Percentiles rank a stretch among this genome's conserved stretches.
Conservation (phyloP, 1,140 invertebrate genomes). For the Oncopeltus fasciatus region DNA sequence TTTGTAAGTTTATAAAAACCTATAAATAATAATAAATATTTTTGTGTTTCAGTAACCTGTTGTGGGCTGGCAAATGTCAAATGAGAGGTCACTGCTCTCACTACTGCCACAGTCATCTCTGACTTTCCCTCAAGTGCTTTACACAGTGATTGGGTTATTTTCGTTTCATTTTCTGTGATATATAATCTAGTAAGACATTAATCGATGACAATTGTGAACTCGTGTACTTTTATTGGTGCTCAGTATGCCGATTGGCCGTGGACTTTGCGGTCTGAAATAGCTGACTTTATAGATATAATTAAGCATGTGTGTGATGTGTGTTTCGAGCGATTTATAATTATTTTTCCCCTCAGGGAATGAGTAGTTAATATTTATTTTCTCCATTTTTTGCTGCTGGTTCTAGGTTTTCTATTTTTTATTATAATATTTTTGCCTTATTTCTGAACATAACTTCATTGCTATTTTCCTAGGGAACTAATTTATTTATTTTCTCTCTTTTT, state of each 20-base stretch:
- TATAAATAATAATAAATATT: neutral
- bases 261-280: slow-evolving; percentile 19
- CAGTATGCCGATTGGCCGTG: slow-evolving; percentile 20
- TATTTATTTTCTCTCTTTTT: slow-evolving; percentile 6
- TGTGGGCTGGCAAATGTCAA: slow-evolving; percentile 14
- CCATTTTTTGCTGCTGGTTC: slow-evolving; percentile 18
- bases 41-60: slow-evolving; percentile 15
- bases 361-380: slow-evolving; percentile 16
- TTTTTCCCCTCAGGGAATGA: slow-evolving; percentile 18
- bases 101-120: slow-evolving; percentile 23
- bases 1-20: no score
- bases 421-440: slow-evolving; percentile 20
- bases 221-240: slow-evolving; percentile 25
- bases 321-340: slow-evolving; percentile 15
- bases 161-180: slow-evolving; percentile 27
- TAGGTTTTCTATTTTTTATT: slow-evolving; percentile 20
- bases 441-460: slow-evolving; percentile 24
- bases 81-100: slow-evolving; percentile 16
- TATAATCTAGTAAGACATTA: slow-evolving; percentile 23
- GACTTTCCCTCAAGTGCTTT: slow-evolving; percentile 28
- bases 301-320: slow-evolving; percentile 18
- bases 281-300: slow-evolving; percentile 18
- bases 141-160: slow-evolving; percentile 26
- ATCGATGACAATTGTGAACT: slow-evolving; percentile 15
- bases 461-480: slow-evolving; percentile 22